phyloP scores from a whole-genome alignment of 2,113 vertebrate species.

The Atrichornis clamosus region DNA sequence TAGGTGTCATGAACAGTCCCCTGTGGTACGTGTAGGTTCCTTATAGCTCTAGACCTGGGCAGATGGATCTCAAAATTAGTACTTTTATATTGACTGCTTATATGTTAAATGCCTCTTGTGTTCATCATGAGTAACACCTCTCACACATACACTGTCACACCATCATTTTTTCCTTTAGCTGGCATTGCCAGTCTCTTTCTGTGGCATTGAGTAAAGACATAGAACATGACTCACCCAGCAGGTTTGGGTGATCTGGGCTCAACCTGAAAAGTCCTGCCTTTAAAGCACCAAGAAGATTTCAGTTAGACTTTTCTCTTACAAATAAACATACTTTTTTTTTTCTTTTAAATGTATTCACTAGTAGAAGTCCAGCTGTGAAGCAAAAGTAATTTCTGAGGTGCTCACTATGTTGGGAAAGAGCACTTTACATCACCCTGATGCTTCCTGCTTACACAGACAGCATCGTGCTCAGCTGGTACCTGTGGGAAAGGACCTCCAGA shows the following conservation, averaged over 20 bases:
- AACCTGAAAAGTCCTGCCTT: not conserved
- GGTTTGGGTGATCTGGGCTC: not conserved
- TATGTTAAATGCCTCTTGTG: not conserved
- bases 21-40: not conserved
- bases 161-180: not conserved
- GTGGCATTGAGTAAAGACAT: not conserved
- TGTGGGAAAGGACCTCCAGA: not conserved
- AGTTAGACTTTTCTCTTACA: not conserved
- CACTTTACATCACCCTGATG: not conserved
- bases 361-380: not conserved
- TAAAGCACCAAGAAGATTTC: not conserved
- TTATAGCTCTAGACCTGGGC: not conserved
- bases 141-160: not conserved
- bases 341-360: not conserved
- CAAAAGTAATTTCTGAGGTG: not conserved
- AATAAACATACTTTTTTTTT: not conserved
- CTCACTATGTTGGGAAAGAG: not conserved
- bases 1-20: fast-evolving
- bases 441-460: not conserved
- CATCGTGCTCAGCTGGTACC: not conserved
- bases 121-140: not conserved
- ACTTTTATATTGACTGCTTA: not conserved
- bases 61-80: not conserved
- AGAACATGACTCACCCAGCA: not conserved
- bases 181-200: not conserved